phyloP scores from a whole-genome alignment of 2,888 invertebrate species.

The Xestia c-nigrum region DNA sequence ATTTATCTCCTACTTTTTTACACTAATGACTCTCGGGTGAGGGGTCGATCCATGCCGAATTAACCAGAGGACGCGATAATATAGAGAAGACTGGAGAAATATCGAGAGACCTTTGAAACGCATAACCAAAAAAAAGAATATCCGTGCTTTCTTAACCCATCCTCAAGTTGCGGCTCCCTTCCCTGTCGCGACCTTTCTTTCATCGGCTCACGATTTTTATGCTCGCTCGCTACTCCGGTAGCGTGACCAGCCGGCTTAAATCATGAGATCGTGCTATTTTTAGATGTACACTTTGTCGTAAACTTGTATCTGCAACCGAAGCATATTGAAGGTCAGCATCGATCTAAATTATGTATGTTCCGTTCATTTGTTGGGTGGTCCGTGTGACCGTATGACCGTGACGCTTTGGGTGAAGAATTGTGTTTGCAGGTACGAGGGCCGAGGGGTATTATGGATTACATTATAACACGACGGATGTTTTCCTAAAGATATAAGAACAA shows the following conservation, averaged over 20 bases:
- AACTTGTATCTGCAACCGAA: constrained; percentile 71
- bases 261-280: constrained; percentile 79
- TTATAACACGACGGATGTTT: neutral
- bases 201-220: constrained; percentile 78
- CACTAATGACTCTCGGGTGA: too few species aligned
- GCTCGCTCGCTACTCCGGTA: constrained; percentile 65
- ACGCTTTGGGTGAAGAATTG: constrained; percentile 3
- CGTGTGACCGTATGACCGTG: neutral
- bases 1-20: too few species aligned
- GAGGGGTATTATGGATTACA: neutral
- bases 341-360: constrained; percentile 60
- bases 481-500: neutral
- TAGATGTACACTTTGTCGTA: constrained; percentile 77
- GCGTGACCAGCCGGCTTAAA: constrained; percentile 79
- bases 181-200: constrained; percentile 60
- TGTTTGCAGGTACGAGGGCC: neutral
- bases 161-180: constrained; percentile 68
- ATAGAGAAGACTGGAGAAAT: neutral
- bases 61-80: neutral
- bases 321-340: constrained; percentile 72
- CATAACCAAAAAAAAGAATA: neutral
- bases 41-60: neutral
- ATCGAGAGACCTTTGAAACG: neutral
- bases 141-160: constrained; percentile 14
- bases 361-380: constrained; percentile 29